Conservation (phyloP, 1,140 invertebrate species). For the Cecropterus lyciades region DNA sequence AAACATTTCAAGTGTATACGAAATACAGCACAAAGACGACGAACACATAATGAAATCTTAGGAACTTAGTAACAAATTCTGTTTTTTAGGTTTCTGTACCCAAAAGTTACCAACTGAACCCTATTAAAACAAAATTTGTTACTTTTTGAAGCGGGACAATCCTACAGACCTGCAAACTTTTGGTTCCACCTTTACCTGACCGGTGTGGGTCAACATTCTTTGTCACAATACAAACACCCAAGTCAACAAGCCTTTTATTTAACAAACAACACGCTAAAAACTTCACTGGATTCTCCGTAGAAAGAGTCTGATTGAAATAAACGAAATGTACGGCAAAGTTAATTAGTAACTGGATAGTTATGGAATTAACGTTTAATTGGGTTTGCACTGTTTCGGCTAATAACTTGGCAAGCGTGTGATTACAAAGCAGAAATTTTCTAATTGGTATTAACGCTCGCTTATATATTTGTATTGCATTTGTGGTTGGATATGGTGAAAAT, state of each 20-base stretch:
- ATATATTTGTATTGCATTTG: neutral
- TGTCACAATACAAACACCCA: constrained; percentile 22
- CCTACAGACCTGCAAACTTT: neutral
- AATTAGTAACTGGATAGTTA: constrained; percentile 37
- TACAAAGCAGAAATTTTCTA: constrained; percentile 28
- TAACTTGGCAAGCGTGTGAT: constrained; percentile 19
- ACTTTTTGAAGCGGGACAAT: neutral
- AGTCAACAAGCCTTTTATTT: constrained; percentile 29
- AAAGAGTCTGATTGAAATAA: constrained; percentile 31
- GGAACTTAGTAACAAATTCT: no score
- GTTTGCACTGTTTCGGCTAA: constrained; percentile 28
- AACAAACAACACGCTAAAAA: constrained; percentile 10
- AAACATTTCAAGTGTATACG: no score
- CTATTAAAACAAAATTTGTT: no score
- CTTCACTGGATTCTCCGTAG: constrained; percentile 22
- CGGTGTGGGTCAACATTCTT: constrained; percentile 18
- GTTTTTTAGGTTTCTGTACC: no score
- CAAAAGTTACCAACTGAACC: no score
- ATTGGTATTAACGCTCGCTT: constrained; percentile 24
- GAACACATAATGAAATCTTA: no score
- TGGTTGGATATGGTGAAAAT: neutral
- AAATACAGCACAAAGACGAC: no score
- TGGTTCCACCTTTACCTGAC: neutral
- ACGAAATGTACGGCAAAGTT: constrained; percentile 26
- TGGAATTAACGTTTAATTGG: constrained; percentile 35